Percentiles rank a stretch among this genome's conserved stretches.
Evolutionary conservation across 2,888 invertebrate genomes (phyloP).

Genomic region (Taphrorychus bicolor): DNA sequence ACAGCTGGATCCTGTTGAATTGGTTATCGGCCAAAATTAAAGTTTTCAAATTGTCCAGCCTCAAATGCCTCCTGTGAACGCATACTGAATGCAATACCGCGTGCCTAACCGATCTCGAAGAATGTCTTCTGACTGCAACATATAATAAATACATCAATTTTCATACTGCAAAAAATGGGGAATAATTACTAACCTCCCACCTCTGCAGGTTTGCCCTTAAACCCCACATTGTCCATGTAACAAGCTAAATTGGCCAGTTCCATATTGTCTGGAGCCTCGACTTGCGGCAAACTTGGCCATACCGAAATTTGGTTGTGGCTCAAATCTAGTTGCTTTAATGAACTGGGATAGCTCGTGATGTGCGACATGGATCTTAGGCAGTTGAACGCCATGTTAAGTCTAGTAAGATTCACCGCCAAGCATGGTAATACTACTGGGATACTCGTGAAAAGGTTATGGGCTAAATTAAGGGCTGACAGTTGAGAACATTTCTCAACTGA

Average conservation of each 20-base stretch:
- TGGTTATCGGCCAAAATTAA: conserved; percentile 87
- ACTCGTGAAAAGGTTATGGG: conserved; percentile 88
- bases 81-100: conserved; percentile 83
- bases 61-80: conserved; percentile 81
- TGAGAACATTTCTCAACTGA: conserved; percentile 69
- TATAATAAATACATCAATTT: too few relatives aligned
- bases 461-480: conserved; percentile 80
- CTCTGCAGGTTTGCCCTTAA: conserved; percentile 54
- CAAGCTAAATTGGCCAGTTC: conserved; percentile 76
- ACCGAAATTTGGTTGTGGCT: conserved; percentile 90
- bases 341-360: conserved; percentile 88
- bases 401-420: conserved; percentile 82
- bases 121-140: conserved; percentile 60
- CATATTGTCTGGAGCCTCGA: conserved; percentile 65
- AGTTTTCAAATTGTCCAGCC: conserved; percentile 82
- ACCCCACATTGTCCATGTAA: conserved; percentile 58
- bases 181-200: conserved; percentile 58
- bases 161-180: too few relatives aligned
- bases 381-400: conserved; percentile 93
- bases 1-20: conserved; percentile 79
- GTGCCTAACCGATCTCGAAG: conserved; percentile 71
- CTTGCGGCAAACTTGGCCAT: conserved; percentile 87
- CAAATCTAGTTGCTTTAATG: conserved; percentile 89
- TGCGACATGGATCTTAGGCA: conserved; percentile 81
- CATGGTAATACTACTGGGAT: conserved; percentile 92